These are phyloP conservation scores for Heliocidaris tuberculata DNA, from an alignment of 35 echinoderm and acorn worm genomes.

Conservation along the genomic window DNA sequence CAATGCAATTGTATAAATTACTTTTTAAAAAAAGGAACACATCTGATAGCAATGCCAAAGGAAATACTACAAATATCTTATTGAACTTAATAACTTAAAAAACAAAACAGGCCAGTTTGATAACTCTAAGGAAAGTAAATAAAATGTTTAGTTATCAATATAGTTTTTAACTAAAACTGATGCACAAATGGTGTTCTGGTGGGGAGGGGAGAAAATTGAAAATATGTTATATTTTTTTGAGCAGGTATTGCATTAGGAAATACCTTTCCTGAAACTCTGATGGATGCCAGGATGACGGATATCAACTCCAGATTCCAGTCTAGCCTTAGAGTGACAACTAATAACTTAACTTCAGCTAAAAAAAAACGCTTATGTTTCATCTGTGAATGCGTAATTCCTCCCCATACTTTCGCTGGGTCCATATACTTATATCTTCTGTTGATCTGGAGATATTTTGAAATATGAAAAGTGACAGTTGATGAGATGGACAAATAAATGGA, in stretches of 20 bases:
- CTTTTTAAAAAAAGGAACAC: background rate
- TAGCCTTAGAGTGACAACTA: background rate
- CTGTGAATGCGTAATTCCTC: background rate
- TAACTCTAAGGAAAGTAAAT: no score
- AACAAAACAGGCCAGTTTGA: no score
- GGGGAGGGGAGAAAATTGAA: background rate
- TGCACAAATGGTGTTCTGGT: no score
- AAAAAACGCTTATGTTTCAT: background rate
- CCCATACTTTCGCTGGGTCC: background rate
- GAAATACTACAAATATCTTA: no score
- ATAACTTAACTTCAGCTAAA: background rate
- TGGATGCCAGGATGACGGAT: background rate
- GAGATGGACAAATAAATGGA: background rate
- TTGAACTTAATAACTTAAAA: no score
- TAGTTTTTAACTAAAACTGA: no score
- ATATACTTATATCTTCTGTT: background rate
- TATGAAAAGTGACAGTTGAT: background rate
- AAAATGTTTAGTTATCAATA: no score
- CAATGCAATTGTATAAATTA: background rate
- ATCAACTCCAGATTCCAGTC: background rate
- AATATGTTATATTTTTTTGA: background rate
- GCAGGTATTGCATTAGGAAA: background rate
- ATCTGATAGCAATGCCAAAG: no score
- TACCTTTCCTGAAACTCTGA: background rate
- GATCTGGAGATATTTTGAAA: background rate